Percentiles rank a stretch among this genome's conserved stretches.
Conservation (phyloP, 1,140 invertebrate species). For the Metopolophium dirhodum region DNA sequence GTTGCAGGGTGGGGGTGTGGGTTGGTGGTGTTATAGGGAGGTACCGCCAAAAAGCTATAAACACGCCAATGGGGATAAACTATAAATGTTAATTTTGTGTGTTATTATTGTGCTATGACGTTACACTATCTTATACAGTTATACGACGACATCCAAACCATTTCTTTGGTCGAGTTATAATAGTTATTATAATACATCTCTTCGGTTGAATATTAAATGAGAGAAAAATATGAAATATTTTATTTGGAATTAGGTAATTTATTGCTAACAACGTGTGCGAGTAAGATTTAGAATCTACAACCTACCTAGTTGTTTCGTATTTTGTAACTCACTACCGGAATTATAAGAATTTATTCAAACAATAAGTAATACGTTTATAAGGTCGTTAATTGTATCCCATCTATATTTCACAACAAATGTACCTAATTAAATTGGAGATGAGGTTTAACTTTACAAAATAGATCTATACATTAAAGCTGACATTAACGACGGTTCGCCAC, state of each 20-base stretch:
- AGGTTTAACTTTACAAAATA: not conserved
- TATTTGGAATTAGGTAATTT: not conserved
- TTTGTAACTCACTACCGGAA: not conserved
- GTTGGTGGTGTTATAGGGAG: not conserved
- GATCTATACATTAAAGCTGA: not conserved
- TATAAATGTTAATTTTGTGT: constrained; percentile 4
- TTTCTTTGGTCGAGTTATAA: not conserved
- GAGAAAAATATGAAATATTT: not conserved
- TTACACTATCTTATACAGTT: not conserved
- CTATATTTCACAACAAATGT: not conserved
- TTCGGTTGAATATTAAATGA: not conserved
- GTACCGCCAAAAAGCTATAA: not conserved
- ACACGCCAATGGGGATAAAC: constrained; percentile 6
- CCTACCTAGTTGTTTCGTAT: not conserved
- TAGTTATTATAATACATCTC: not conserved
- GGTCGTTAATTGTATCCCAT: not conserved
- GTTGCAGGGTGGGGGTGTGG: not conserved
- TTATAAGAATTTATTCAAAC: not conserved
- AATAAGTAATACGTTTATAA: not conserved
- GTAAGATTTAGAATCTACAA: not conserved
- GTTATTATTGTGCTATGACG: not conserved
- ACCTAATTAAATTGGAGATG: not conserved
- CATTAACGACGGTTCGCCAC: not conserved
- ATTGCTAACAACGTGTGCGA: not conserved
- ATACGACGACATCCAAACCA: not conserved